A percentile compares a stretch with the other conserved stretches of the same genome.
Evolutionary conservation across 2,797 vertebrate genomes (phyloP).

Genomic region (Aeoliscus strigatus): DNA sequence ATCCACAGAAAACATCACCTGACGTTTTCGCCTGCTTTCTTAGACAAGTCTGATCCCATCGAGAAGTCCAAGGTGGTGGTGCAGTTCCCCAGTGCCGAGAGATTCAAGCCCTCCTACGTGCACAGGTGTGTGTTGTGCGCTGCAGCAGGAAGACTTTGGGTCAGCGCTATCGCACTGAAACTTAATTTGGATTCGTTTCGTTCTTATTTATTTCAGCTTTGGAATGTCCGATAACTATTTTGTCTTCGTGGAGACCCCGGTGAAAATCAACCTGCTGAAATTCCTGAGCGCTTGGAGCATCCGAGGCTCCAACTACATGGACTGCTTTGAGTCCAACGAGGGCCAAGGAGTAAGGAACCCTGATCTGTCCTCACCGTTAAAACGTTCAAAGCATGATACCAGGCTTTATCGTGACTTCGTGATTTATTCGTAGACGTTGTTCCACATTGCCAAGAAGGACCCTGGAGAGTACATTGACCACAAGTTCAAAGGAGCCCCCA

Average conservation of each 20-base stretch:
- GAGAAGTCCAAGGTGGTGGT: constrained; percentile 91
- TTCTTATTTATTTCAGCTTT: constrained; percentile 76
- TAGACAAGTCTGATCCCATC: constrained; percentile 93
- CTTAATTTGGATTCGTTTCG: too few species aligned
- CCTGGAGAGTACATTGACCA: constrained; percentile 87
- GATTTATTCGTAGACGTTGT: constrained; percentile 82
- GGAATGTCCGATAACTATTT: constrained; percentile 93
- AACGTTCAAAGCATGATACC: too few species aligned
- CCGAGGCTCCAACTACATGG: constrained; percentile 97
- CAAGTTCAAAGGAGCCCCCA: constrained; percentile 88
- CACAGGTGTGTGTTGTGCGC: constrained; percentile 89
- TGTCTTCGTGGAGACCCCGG: constrained; percentile 93
- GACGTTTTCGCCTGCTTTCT: constrained; percentile 12
- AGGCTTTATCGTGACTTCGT: too few species aligned
- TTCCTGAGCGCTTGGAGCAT: constrained; percentile 96
- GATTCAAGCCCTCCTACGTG: constrained; percentile 96
- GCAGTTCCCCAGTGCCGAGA: constrained; percentile 94
- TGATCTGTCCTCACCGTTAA: too few species aligned
- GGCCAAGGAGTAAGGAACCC: constrained; percentile 84
- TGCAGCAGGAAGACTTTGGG: too few species aligned
- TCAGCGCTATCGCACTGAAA: too few species aligned
- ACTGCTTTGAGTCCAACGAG: constrained; percentile 97
- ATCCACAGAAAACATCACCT: too few species aligned
- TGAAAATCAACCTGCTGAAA: constrained; percentile 97
- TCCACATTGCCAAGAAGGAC: constrained; percentile 90